These are phyloP conservation scores for Myiotriccus ornatus DNA, from an alignment of 2,797 vertebrate species.

Conservation along the genomic window DNA sequence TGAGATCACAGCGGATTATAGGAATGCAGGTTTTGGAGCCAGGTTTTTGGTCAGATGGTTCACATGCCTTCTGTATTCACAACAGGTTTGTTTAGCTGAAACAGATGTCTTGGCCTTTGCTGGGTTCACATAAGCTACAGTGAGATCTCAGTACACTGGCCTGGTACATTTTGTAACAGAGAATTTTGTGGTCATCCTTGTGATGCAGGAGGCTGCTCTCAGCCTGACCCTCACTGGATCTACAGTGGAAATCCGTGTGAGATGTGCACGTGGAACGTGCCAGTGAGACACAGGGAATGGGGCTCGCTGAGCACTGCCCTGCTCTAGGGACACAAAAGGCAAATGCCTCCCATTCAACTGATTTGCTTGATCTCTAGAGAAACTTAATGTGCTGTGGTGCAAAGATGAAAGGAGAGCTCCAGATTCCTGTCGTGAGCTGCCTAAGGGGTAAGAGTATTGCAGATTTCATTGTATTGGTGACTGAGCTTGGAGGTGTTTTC, in stretches of 20 bases:
- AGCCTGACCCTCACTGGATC: not conserved
- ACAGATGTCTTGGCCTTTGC: not conserved
- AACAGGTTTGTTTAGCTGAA: slow-evolving; percentile 18
- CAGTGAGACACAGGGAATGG: not conserved
- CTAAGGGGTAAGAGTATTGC: not conserved
- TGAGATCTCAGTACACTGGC: not conserved
- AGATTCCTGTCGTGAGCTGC: not conserved
- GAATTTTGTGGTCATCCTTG: not conserved
- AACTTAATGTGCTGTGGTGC: not conserved
- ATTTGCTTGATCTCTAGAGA: not conserved
- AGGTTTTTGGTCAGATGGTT: not conserved
- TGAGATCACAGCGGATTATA: not conserved
- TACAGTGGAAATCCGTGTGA: not conserved
- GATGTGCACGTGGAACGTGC: fast-evolving
- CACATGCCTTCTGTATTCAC: not conserved
- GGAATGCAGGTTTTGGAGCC: not conserved
- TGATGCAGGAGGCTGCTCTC: not conserved
- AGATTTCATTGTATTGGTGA: not conserved
- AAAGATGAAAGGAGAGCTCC: not conserved
- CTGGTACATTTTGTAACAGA: not conserved
- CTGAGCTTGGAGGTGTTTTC: not conserved
- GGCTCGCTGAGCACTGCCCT: fast-evolving
- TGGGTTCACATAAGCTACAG: not conserved
- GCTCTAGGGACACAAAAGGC: not conserved
- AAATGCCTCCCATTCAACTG: not conserved